phyloP scores from a whole-genome alignment of 2,113 vertebrate species.

The Pedetes capensis region DNA sequence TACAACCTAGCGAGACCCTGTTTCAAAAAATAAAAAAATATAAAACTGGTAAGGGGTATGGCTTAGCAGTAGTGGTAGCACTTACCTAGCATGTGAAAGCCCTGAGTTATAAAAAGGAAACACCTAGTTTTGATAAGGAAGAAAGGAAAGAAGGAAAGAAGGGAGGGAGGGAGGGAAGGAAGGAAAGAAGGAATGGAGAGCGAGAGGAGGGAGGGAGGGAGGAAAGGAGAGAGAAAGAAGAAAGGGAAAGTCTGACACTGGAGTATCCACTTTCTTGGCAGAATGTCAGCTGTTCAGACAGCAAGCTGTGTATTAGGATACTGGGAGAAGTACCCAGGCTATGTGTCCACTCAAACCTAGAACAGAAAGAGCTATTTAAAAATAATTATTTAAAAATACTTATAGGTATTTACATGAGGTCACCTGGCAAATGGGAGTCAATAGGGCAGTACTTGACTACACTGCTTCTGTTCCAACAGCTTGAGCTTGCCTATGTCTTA shows the following conservation, averaged over 20 bases:
- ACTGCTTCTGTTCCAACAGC: neutral
- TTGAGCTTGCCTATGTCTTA: neutral
- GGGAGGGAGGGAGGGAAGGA: too few species aligned
- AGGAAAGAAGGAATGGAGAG: too few species aligned
- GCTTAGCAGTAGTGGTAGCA: too few species aligned
- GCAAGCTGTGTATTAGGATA: neutral
- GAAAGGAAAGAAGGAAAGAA: too few species aligned
- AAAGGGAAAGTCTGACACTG: neutral
- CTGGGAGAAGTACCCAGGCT: neutral
- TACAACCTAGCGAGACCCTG: too few species aligned
- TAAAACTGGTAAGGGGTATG: too few species aligned
- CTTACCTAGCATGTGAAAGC: too few species aligned
- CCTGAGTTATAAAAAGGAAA: too few species aligned
- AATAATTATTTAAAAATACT: conserved; percentile 14
- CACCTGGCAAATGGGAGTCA: conserved; percentile 27
- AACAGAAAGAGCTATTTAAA: neutral
- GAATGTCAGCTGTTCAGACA: neutral
- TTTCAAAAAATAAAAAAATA: too few species aligned
- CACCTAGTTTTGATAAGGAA: neutral
- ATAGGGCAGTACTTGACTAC: neutral
- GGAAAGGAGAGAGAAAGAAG: too few species aligned
- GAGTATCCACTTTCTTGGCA: neutral
- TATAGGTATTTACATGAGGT: neutral
- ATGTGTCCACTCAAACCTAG: neutral
- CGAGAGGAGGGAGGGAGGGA: too few species aligned